These are phyloP conservation scores for Champsocephalus gunnari DNA, from an alignment of 2,797 vertebrate genomes.

Conservation along the genomic window DNA sequence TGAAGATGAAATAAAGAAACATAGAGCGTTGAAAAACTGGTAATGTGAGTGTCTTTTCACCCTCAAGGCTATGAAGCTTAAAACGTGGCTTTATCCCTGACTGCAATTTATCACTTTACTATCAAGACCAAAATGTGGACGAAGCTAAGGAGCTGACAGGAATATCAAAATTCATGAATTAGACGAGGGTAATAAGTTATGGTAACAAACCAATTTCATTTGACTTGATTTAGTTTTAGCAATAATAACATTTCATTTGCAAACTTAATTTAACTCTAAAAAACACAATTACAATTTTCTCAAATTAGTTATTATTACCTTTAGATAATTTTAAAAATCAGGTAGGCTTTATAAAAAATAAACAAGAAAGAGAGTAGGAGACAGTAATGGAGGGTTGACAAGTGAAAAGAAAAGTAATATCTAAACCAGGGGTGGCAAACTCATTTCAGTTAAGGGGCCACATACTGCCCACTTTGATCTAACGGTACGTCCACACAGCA, in stretches of 20 bases:
- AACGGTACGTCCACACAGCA: too few species aligned
- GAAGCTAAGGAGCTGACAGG: background rate
- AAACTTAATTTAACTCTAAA: background rate
- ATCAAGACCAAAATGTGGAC: background rate
- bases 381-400: background rate
- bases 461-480: too few species aligned
- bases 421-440: too few species aligned
- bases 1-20: background rate
- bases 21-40: background rate
- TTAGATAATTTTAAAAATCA: background rate
- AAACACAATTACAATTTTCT: background rate
- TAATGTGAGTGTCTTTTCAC: background rate
- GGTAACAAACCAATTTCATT: background rate
- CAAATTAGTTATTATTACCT: background rate
- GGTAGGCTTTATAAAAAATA: background rate
- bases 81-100: background rate
- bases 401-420: background rate
- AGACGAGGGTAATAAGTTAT: background rate
- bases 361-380: background rate
- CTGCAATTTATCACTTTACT: background rate
- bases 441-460: too few species aligned
- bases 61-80: background rate
- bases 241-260: slow-evolving; percentile 4
- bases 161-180: background rate
- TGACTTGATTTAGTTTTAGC: background rate